Base-by-base conservation (phyloP, 2,888 invertebrate species). In the Mimachlamys varia region DNA sequence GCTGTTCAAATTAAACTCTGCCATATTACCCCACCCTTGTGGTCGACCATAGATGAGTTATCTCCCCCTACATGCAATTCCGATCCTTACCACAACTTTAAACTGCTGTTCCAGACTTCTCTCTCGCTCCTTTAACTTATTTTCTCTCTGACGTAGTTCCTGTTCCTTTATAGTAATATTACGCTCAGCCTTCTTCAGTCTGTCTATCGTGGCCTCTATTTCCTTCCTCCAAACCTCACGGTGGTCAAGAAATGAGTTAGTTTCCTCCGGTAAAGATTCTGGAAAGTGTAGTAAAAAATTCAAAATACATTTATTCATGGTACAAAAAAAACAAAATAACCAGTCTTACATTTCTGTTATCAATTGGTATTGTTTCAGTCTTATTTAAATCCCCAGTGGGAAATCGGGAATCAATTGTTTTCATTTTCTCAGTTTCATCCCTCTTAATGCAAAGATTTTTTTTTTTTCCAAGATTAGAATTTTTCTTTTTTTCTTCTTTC, bases 211-310 rank as follows among this genome's bases (percentile, higher is more conserved):
- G 3, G 93, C 93, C 90, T 96, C 95, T 88, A 96, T 97, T 92
- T 96, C 96, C 92, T 95, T 94, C 96, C 95, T 94, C 96, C 96
- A 96, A 4, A 95, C 93, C 89, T 95, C 93, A 90, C 95, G 95
- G 92, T 96, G 95, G 76, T 95, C 94, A 87, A 96, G 91, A 90
- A 96, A 96, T 2, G 95, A 94, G 87, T 96, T 96, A 4, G 96
- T 96, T 22, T 94, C 92, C 50, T 95, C 95, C 37, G 95, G 94
- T 76, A 96, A 93, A 12, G 92, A 91, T 44, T 95, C 96, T 96
- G 93, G 33, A 93, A 93, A 91, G 44, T 7, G 44, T 5, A 44
- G 44, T 3, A 89, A 90, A 55, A 88, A 44, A 62, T n/a, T 89
- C 87, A 44, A 15, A 1, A 27, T 37, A 10, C 13, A 88, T 49